These are phyloP conservation scores for Hemiscyllium ocellatum DNA, from an alignment of 2,113 vertebrate species.

Conservation along the genomic window DNA sequence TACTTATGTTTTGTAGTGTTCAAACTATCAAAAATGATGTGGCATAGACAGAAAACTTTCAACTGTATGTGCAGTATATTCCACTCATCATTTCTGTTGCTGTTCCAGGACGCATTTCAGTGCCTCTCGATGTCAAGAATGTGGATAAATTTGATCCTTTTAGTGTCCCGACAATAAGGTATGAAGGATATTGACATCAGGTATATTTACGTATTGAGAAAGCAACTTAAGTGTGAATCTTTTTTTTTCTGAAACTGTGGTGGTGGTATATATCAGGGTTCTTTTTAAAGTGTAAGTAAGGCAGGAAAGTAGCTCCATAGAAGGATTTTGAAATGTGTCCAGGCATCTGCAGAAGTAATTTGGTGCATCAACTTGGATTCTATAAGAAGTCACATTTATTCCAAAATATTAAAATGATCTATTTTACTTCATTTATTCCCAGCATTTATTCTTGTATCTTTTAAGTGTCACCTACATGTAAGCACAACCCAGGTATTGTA, in stretches of 20 bases:
- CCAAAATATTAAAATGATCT: not conserved
- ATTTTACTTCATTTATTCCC: not conserved
- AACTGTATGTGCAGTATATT: not conserved
- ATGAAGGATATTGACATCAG: not conserved
- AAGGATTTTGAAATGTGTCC: not conserved
- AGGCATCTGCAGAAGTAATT: not conserved
- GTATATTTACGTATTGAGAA: not conserved
- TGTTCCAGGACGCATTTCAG: slow-evolving; percentile 75
- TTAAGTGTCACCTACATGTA: not conserved
- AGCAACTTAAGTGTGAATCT: not conserved
- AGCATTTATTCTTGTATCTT: not conserved
- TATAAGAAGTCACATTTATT: not conserved
- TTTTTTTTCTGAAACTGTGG: not conserved
- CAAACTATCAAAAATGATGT: not conserved
- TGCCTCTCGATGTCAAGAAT: slow-evolving; percentile 77
- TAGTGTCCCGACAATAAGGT: slow-evolving; percentile 86
- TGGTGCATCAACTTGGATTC: not conserved
- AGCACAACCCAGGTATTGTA: not conserved
- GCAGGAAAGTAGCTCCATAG: not conserved
- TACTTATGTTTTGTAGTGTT: not conserved
- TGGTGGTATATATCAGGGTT: not conserved
- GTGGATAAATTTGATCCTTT: slow-evolving; percentile 85
- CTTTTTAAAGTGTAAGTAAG: not conserved
- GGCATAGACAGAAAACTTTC: not conserved
- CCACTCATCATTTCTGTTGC: not conserved